Evolutionary conservation across 2,888 invertebrate genomes (phyloP).

Genomic region (Leucophenga maculata): DNA sequence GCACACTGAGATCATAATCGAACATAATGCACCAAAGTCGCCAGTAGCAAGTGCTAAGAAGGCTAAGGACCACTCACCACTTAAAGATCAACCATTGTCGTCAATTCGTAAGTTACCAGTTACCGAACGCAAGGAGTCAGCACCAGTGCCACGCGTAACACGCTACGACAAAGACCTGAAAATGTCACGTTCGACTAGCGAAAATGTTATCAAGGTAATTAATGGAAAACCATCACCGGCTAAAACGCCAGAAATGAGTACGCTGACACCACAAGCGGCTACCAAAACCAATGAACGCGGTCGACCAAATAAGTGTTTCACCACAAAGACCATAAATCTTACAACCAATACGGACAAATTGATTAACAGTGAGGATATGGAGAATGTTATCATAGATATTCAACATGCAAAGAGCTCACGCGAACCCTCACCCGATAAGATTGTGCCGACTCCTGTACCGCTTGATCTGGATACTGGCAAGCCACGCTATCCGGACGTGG

Average conservation of each 20-base stretch:
- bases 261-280: conserved; percentile 44
- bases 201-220: conserved; percentile 74
- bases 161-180: conserved; percentile 72
- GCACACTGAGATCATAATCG: conserved; percentile 66
- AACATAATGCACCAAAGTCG: conserved; percentile 60
- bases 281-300: conserved; percentile 49
- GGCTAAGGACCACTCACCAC: conserved; percentile 29
- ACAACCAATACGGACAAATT: conserved; percentile 72
- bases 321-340: conserved; percentile 75
- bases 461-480: conserved; percentile 73
- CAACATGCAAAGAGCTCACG: conserved; percentile 83
- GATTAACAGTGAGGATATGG: conserved; percentile 74
- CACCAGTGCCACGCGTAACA: conserved; percentile 72
- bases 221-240: conserved; percentile 44
- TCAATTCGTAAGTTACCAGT: conserved; percentile 67
- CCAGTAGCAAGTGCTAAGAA: conserved; percentile 39
- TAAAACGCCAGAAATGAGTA: conserved; percentile 53
- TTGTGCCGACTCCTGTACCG: conserved; percentile 79
- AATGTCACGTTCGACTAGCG: conserved; percentile 76
- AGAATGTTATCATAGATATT: conserved; percentile 79
- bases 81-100: conserved; percentile 20
- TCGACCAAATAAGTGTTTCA: conserved; percentile 72
- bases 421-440: conserved; percentile 82
- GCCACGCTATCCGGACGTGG: conserved; percentile 82
- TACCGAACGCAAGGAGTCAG: conserved; percentile 70